Percentiles rank a stretch among this genome's conserved stretches.
These are phyloP conservation scores for Callinectes sapidus DNA, from an alignment of 2,888 invertebrate genomes.

Conservation along the genomic window DNA sequence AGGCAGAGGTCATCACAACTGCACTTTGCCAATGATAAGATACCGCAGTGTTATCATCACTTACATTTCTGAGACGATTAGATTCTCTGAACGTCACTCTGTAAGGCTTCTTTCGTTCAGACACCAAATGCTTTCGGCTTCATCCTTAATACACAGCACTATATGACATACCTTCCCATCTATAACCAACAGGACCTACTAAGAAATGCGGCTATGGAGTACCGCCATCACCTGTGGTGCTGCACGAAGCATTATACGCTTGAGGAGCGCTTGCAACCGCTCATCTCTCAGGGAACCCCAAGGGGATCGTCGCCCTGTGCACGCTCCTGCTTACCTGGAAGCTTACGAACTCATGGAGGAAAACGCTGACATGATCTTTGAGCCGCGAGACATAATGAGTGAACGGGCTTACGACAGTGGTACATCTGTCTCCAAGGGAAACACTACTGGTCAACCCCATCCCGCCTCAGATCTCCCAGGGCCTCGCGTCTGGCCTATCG, in stretches of 20 bases:
- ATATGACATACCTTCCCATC: background rate
- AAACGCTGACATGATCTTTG: slow-evolving; percentile 59
- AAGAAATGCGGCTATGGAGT: background rate
- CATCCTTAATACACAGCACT: background rate
- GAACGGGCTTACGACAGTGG: slow-evolving; percentile 34
- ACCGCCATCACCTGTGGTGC: background rate
- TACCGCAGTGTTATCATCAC: no score
- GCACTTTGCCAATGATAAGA: background rate
- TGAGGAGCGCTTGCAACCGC: background rate
- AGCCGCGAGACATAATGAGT: slow-evolving; percentile 47
- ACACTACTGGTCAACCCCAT: background rate
- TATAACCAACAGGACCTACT: no score
- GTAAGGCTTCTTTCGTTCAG: background rate
- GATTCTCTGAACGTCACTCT: background rate
- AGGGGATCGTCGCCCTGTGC: background rate
- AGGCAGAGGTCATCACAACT: background rate
- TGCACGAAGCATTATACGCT: background rate
- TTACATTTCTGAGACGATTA: no score
- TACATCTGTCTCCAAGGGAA: background rate
- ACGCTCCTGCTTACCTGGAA: slow-evolving; percentile 52
- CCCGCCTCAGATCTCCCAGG: slow-evolving; percentile 57
- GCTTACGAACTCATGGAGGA: slow-evolving; percentile 65
- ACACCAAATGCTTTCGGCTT: background rate
- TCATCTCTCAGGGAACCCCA: background rate
- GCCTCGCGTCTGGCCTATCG: slow-evolving; percentile 60